phyloP scores from a whole-genome alignment of 2,888 invertebrate species.

The Anthophora plumipes region DNA sequence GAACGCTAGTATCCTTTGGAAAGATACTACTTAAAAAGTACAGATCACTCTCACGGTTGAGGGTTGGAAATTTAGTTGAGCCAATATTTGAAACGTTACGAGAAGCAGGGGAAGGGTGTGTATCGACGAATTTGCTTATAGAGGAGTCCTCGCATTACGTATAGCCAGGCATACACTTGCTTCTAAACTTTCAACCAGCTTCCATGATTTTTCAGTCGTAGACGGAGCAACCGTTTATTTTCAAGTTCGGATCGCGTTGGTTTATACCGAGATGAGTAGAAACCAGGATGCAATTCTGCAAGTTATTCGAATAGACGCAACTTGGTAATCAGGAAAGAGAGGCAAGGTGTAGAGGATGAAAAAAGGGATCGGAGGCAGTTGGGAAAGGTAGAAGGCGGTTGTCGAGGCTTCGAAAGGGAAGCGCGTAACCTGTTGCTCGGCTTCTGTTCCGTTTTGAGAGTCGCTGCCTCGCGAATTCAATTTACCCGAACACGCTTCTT shows the following conservation, averaged over 20 bases:
- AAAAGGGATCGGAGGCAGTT: background rate
- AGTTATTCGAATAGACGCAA: background rate
- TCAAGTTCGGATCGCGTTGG: background rate
- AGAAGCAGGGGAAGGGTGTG: no score
- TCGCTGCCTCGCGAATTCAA: conserved; percentile 7
- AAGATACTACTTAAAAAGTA: no score
- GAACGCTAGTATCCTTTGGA: no score
- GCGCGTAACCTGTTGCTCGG: conserved; percentile 41
- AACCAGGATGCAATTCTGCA: background rate
- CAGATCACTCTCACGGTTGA: no score
- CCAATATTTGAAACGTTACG: no score
- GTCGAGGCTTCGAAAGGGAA: background rate
- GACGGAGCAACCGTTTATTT: background rate
- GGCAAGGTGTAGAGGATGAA: background rate
- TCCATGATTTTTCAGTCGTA: background rate
- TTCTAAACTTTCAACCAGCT: background rate
- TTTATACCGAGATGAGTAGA: no score
- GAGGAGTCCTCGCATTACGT: no score
- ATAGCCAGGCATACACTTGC: no score
- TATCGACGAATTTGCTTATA: no score
- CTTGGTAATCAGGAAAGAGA: background rate
- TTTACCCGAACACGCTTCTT: conserved; percentile 8
- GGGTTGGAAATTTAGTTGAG: no score
- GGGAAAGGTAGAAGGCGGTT: background rate
- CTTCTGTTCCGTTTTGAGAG: background rate